Evolutionary conservation across 2,888 invertebrate genomes (phyloP).

Genomic region (Linyphia triangularis): DNA sequence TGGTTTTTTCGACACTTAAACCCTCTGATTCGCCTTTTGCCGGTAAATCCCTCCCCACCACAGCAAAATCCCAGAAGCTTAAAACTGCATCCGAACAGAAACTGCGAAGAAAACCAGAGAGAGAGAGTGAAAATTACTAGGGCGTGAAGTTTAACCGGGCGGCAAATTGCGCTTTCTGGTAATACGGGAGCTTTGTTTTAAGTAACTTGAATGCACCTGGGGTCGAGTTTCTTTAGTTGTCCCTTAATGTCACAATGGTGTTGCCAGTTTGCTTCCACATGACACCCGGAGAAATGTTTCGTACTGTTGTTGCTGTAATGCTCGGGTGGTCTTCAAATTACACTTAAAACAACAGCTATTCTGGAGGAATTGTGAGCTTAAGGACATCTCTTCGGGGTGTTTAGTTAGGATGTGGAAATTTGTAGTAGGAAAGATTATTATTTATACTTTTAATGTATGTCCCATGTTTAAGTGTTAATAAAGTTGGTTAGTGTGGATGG

Average conservation of each 20-base stretch:
- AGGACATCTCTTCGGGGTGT: not conserved
- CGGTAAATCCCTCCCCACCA: not conserved
- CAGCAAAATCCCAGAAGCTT: slow-evolving; percentile 4
- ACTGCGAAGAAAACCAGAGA: slow-evolving; percentile 1
- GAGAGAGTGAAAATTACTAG: slow-evolving; percentile 59
- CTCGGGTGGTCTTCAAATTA: not conserved
- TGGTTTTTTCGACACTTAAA: slow-evolving; percentile 44
- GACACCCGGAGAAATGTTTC: not conserved
- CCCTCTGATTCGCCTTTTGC: slow-evolving; percentile 45
- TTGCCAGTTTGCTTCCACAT: slow-evolving; percentile 1
- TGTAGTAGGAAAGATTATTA: too few relatives aligned
- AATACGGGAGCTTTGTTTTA: slow-evolving; percentile 60
- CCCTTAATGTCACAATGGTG: slow-evolving; percentile 14
- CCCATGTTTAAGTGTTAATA: too few relatives aligned
- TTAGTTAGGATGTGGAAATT: too few relatives aligned
- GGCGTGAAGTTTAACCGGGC: slow-evolving; percentile 71
- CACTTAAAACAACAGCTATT: not conserved
- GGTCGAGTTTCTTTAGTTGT: slow-evolving; percentile 34
- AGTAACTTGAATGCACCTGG: slow-evolving; percentile 65
- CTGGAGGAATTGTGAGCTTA: not conserved
- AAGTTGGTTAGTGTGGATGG: too few relatives aligned
- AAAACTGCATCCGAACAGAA: slow-evolving; percentile 19
- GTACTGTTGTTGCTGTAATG: not conserved
- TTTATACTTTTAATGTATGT: too few relatives aligned
- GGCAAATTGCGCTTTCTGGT: slow-evolving; percentile 70